A percentile compares a stretch with the other conserved stretches of the same genome.
Conservation (phyloP, 1,140 invertebrate genomes). For the Coelopa frigida region DNA sequence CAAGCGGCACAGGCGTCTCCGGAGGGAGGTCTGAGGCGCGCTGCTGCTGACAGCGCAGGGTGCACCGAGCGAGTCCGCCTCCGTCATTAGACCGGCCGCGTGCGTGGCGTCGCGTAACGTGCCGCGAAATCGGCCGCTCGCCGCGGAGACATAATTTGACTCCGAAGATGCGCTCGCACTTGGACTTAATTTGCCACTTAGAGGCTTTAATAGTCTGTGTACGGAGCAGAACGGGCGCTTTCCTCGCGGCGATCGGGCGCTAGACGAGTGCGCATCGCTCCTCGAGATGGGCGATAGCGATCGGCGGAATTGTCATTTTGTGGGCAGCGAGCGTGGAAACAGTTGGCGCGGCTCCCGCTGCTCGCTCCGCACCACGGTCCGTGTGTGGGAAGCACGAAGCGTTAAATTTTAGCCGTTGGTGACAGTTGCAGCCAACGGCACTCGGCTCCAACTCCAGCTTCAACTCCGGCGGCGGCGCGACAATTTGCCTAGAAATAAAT, state of each 20-base stretch:
- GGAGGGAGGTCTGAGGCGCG: no score
- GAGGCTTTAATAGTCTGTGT: conserved; percentile 4
- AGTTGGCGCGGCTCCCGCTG: conserved; percentile 10
- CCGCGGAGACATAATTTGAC: conserved; percentile 10
- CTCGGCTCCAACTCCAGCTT: no score
- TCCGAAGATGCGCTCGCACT: conserved; percentile 6
- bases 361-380: neutral
- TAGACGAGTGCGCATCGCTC: neutral
- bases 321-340: conserved; percentile 18
- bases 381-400: conserved; percentile 17
- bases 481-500: conserved; percentile 16
- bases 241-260: no score
- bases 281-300: no score
- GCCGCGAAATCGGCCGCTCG: conserved; percentile 8
- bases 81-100: no score
- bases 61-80: no score
- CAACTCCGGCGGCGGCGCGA: conserved; percentile 7
- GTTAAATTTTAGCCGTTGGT: conserved; percentile 18
- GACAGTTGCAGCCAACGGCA: conserved; percentile 13
- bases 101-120: no score
- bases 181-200: conserved; percentile 15
- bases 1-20: no score
- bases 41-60: no score
- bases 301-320: conserved; percentile 15
- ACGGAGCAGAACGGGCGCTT: conserved; percentile 7